These are phyloP conservation scores for Drosophila greeni DNA, from an alignment of 2,888 invertebrate genomes.

Conservation along the genomic window DNA sequence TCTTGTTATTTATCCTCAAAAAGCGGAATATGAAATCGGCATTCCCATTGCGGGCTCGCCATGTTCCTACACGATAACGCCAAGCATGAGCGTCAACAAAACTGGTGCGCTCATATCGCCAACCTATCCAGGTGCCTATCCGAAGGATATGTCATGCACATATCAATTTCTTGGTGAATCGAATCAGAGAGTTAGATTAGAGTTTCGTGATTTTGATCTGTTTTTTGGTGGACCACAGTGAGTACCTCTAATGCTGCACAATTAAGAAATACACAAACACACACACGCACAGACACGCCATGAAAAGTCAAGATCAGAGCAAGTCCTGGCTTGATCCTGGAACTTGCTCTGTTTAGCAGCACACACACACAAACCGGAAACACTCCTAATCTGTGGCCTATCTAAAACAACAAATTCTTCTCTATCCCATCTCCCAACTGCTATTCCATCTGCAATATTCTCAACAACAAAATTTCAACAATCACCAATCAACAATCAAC, in stretches of 20 bases:
- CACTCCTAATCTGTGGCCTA: conserved; percentile 24
- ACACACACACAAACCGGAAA: conserved; percentile 15
- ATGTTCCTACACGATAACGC: conserved; percentile 92
- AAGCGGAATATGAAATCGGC: conserved; percentile 95
- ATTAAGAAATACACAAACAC: conserved; percentile 14
- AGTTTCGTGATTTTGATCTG: conserved; percentile 98
- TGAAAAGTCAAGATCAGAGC: conserved; percentile 66
- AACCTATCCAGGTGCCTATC: conserved; percentile 99
- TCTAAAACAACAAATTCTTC: conserved; percentile 40
- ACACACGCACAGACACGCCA: conserved; percentile 2
- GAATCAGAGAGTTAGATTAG: conserved; percentile 94
- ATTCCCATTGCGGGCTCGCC: conserved; percentile 90
- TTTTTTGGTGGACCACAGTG: conserved; percentile 99
- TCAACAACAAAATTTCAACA: conserved; percentile 46
- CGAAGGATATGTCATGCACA: conserved; percentile 95
- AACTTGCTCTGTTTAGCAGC: conserved; percentile 63
- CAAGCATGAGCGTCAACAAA: conserved; percentile 81
- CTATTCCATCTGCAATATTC: conserved; percentile 48
- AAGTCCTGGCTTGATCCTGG: conserved; percentile 35
- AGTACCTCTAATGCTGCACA: conserved; percentile 80
- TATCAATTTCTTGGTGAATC: conserved; percentile 94
- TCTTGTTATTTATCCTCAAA: neutral
- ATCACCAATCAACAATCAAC: conserved; percentile 30
- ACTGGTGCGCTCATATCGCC: conserved; percentile 95
- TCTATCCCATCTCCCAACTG: conserved; percentile 46